Base-by-base conservation (phyloP, 2,888 invertebrate genomes). In the Cephus rjabovi region DNA sequence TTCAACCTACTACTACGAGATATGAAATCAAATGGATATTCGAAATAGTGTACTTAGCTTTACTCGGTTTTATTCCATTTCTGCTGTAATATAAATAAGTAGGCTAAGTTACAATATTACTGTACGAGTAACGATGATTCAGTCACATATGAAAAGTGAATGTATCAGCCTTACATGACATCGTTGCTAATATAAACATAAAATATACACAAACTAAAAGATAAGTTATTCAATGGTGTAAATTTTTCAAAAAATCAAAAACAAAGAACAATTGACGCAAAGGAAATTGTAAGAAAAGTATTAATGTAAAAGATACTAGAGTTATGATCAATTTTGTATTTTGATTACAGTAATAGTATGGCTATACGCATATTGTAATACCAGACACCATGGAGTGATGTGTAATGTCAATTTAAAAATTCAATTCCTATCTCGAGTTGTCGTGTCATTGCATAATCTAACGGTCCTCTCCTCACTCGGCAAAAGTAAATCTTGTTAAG, bases 81-180 rank as follows among this genome's bases (percentile, higher is more conserved):
- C 74, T 30, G 35, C 40, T 79, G 76, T 56, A 79, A 79, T 79
- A 79, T 79, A 79, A 79, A 79, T 79, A 79, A 76, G 76, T 79
- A 69, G 79, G 73, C 76, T 79, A 76, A 76, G 69, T 79, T 76
- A 78, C 78, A 79, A 77, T 74, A 33, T 69, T 76, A 77, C 74
- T 79, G 69, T 69, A 71, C 73, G 40, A 56, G 74, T 79, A 76
- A 74, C 76, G 76, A 79, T 69, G 71, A 34, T 69, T 34, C 69
- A 74, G 69, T 70, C 76, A 76, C 15, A 34, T 73, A 69, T 33
- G 74, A 74, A 79, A 76, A 34, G 74, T 73, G 40, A 77, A 69
- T 23, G 40, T 31, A 35, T 75, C 70, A 69, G 35, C 37, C 23
- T 77, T 77, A 69, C 40, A 69, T 34, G 73, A 77, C 34, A 77